phyloP scores from a whole-genome alignment of 2,113 vertebrate species.

The rabbit (Oryctolagus cuniculus) region DNA sequence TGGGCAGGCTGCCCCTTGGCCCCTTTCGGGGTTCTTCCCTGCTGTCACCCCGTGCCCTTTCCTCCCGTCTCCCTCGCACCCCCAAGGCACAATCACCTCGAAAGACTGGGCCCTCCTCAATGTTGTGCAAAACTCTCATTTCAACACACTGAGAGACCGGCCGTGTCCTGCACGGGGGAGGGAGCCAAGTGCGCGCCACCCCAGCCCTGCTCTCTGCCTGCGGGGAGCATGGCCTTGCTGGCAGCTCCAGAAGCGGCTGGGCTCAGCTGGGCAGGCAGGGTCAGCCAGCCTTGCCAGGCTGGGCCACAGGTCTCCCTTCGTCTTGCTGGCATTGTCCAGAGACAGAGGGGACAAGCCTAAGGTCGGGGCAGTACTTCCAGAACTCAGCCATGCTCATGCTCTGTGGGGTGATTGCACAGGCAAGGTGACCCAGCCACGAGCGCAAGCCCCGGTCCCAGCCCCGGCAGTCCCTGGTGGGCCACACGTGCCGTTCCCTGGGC shows the following conservation, averaged over 20 bases:
- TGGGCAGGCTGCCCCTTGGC: not conserved
- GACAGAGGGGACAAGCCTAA: not conserved
- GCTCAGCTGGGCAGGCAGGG: not conserved
- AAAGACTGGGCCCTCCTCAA: constrained; percentile 60
- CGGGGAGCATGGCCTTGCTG: not conserved
- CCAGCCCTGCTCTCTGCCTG: not conserved
- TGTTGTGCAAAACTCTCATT: constrained; percentile 77
- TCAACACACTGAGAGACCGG: constrained; percentile 62
- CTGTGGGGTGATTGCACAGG: no score
- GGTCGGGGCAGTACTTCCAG: constrained; percentile 64
- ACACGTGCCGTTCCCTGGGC: not conserved
- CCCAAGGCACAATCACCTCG: constrained; percentile 71
- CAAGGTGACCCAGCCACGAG: constrained; percentile 30
- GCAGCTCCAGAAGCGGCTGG: no score
- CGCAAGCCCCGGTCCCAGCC: constrained; percentile 2
- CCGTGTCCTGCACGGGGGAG: not conserved
- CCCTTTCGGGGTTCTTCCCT: not conserved
- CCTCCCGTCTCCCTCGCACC: constrained; percentile 64
- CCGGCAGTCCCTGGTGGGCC: not conserved
- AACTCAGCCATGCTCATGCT: not conserved
- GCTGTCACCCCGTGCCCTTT: constrained; percentile 63
- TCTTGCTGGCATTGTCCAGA: not conserved
- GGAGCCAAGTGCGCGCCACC: constrained; percentile 54
- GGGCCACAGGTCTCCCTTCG: not conserved
- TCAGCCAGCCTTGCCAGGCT: not conserved